Evolutionary conservation across 2,888 invertebrate genomes (phyloP).

Genomic region (Podotricha telesiphe): DNA sequence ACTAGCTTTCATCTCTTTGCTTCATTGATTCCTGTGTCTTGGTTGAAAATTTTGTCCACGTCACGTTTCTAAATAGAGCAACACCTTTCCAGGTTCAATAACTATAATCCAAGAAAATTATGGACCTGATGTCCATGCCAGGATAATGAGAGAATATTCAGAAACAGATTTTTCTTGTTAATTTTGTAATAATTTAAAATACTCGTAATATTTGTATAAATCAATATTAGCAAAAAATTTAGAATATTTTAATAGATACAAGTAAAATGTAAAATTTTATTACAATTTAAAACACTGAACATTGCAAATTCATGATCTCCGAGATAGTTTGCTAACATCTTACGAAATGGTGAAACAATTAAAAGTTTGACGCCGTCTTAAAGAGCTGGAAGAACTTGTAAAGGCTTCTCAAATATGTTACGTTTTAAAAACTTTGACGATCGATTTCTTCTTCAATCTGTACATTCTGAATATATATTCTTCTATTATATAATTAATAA

Average conservation of each 20-base stretch:
- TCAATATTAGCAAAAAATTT: not conserved
- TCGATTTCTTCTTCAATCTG: conserved; percentile 6
- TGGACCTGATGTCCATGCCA: no score
- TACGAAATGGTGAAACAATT: conserved; percentile 35
- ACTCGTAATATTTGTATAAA: not conserved
- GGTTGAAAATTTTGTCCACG: no score
- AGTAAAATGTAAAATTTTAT: not conserved
- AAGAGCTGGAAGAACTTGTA: conserved; percentile 28
- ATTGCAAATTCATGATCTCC: conserved; percentile 26
- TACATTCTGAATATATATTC: conserved; percentile 2
- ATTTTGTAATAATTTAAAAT: no score
- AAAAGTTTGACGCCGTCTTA: conserved; percentile 31
- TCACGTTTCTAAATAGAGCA: no score
- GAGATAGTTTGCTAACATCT: conserved; percentile 27
- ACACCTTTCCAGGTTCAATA: no score
- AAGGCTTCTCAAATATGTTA: conserved; percentile 30
- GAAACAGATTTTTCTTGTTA: no score
- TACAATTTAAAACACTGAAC: conserved; percentile 6
- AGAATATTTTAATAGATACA: not conserved
- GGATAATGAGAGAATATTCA: no score
- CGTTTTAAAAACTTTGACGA: conserved; percentile 22
- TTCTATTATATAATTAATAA: no score
- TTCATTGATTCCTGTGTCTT: no score
- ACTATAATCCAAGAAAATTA: no score
- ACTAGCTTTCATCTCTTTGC: no score